A percentile compares a stretch with the other conserved stretches of the same genome.
phyloP scores from a whole-genome alignment of 2,797 vertebrate species.

The Mycteria americana region DNA sequence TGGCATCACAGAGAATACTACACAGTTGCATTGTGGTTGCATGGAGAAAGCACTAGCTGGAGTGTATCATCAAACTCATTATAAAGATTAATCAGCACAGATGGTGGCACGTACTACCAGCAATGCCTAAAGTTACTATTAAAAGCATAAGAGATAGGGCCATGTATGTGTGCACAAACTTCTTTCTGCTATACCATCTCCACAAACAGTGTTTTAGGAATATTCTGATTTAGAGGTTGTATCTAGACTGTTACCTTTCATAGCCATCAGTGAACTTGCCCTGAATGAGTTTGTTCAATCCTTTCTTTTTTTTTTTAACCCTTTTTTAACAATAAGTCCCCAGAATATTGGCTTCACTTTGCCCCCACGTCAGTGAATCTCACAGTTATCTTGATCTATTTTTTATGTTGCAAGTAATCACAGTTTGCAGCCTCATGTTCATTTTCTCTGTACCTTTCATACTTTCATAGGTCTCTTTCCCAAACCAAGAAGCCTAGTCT shows the following conservation, averaged over 20 bases:
- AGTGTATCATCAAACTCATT: neutral
- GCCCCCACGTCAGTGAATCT: neutral
- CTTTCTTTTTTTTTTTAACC: neutral
- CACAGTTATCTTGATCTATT: neutral
- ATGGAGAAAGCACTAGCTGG: neutral
- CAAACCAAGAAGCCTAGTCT: neutral
- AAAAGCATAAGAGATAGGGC: neutral
- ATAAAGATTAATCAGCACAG: neutral
- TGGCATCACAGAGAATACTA: neutral
- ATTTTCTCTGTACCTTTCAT: neutral
- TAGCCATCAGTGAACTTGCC: neutral
- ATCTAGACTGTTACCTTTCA: neutral
- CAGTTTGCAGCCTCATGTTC: neutral
- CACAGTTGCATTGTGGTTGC: neutral
- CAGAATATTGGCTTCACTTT: neutral
- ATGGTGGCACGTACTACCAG: neutral
- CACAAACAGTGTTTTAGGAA: neutral
- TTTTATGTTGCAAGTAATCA: neutral
- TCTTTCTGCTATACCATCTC: neutral
- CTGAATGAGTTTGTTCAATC: neutral
- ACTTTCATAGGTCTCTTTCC: neutral
- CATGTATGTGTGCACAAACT: rapidly evolving
- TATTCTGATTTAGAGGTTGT: neutral
- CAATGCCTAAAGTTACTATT: neutral
- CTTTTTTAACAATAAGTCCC: neutral